Evolutionary conservation across 2,113 vertebrate species (phyloP), one percentile per base, ranked within the genome.

Genomic region (Psilopogon haemacephalus): DNA sequence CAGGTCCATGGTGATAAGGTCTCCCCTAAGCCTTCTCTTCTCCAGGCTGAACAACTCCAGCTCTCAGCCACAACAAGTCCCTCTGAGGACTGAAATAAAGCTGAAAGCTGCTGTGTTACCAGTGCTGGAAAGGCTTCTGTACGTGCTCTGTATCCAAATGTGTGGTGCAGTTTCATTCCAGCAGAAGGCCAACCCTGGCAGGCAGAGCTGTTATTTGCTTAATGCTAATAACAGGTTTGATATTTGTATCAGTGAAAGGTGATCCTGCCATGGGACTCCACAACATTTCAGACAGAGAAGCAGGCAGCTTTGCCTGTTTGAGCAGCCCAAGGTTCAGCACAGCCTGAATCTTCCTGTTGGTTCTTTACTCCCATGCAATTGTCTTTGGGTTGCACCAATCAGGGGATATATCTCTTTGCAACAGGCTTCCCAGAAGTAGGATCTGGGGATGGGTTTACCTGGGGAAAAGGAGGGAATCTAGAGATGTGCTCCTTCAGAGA

Each of bases 201-300:
- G 84, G 42, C 54, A 73, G 71, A 44, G 84, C 81, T 95, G 78
- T 35, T 77, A 85, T 95, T 94, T 93, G 67, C 55, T 82, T 85
- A 84, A 90, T 87, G 48, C 18, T 76, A 76, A 84, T 80, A 59
- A 63, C 37, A 55, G 65, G 68, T 71, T 80, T 65, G 52, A 15
- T 67, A 60, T 50, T 80, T 33, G 40, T 76, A 76, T 76, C 79
- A 15, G 10, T 55, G 56, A 24, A 40, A 73, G 44, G 44, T 9
- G 86, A 93, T 73, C 54, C 69, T 76, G 14, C 73, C 3, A 11
- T 67, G 67, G 72, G 62, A 58, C 42, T 8, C 48, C 3, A 16
- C 86, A 81, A 0, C 24, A 37, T 52, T 69, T 15, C 4, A 35
- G n/a, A 10, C 32, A 73, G 59, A 55, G 44, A 60, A 44, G 58